Base-by-base conservation (phyloP, 2,797 vertebrate genomes). In the Acipenser oxyrinchus region DNA sequence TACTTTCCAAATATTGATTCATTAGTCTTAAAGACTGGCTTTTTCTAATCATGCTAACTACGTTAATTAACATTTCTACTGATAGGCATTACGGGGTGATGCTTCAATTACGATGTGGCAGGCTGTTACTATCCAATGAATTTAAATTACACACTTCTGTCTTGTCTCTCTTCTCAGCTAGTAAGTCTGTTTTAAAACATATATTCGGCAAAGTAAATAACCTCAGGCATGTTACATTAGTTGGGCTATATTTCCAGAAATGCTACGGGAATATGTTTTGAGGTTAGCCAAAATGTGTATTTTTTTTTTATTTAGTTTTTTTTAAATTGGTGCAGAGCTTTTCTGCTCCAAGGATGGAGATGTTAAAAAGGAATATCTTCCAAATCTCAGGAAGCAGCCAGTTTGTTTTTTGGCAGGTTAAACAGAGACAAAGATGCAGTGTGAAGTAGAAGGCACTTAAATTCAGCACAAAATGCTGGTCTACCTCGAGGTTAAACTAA, bases 41-140 rank as follows among this genome's bases (percentile, higher is more conserved):
- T 68, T 63, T 71, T 55, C 55, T 63, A 62, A 62, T 69, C 69
- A 74, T 51, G 64, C 69, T 48, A 58, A 52, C 51, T 13, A 51
- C 6, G 65, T 70, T 76, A 70, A 73, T 78, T 68, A 37, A 70
- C 67, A 70, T 68, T 70, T 68, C 37, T 37, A 62, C 23, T 59
- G 61, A 69, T 60, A 62, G 63, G 66, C 71, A 5, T 5, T 57
- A 49, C 10, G 49, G 52, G 61, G 64, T 63, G 58, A 48, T 23
- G 18, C 23, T 61, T 58, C 18, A 18, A 2, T 18, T 18, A 66
- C 60, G 61, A 65, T 58, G 55, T 58, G 55, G 62, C 51, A 63
- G 58, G 51, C 64, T 60, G 69, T 74, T 66, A 74, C 63, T 66
- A 60, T 62, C 63, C 51, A 65, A 67, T 67, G 66, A 66, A 70